Evolutionary conservation across 1,140 invertebrate genomes (phyloP).

Genomic region (Oscheius sp.): DNA sequence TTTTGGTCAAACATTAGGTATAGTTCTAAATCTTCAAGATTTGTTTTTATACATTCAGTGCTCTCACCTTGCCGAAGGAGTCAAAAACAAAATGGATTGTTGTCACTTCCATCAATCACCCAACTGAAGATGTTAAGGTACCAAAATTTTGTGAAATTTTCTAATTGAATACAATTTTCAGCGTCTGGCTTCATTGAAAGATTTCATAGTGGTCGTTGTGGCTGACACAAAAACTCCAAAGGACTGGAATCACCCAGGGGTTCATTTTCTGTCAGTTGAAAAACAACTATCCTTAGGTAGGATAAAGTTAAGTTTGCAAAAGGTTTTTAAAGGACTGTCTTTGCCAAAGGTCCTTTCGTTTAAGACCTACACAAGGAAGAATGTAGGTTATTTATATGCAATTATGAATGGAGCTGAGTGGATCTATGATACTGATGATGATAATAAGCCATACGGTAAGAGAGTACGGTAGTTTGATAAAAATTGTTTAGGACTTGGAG

Average conservation of each 20-base stretch:
- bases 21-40: too few species aligned
- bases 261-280: conserved; percentile 41
- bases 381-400: conserved; percentile 51
- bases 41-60: too few species aligned
- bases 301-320: background rate
- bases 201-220: conserved; percentile 54
- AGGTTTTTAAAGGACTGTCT: background rate
- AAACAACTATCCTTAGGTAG: conserved; percentile 38
- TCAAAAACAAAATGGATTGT: conserved; percentile 48
- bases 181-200: conserved; percentile 39
- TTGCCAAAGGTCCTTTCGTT: conserved; percentile 30
- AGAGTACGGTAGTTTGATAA: background rate
- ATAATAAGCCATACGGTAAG: conserved; percentile 51
- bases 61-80: too few species aligned
- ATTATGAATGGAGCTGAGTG: conserved; percentile 54
- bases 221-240: conserved; percentile 53
- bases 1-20: too few species aligned
- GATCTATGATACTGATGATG: conserved; percentile 62
- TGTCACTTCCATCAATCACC: conserved; percentile 18
- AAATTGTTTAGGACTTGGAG: conserved; percentile 20
- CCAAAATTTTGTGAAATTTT: background rate
- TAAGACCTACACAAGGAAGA: conserved; percentile 48
- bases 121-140: conserved; percentile 22
- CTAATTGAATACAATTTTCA: background rate
- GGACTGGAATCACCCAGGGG: conserved; percentile 43